Conservation (phyloP, 2,113 vertebrate species). For the Saguinus midas region DNA sequence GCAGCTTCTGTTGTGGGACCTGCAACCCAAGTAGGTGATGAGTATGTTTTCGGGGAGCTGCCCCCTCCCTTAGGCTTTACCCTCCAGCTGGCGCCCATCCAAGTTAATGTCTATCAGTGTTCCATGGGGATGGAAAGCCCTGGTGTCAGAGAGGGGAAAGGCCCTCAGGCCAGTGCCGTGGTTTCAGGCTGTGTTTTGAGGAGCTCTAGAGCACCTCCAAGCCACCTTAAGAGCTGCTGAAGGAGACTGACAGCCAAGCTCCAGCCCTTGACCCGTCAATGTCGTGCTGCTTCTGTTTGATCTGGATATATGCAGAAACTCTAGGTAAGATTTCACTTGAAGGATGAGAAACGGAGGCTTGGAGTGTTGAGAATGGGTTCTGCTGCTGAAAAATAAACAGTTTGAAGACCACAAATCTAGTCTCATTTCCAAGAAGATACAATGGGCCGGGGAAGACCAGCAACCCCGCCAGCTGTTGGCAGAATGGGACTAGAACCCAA, state of each 20-base stretch:
- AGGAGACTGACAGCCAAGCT: neutral
- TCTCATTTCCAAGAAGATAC: conserved; percentile 30
- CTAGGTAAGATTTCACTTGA: neutral
- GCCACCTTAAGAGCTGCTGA: neutral
- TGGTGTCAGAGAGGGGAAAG: neutral
- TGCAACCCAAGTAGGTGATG: neutral
- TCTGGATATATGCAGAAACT: neutral
- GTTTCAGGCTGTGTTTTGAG: neutral
- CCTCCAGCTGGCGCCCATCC: neutral
- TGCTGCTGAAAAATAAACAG: neutral
- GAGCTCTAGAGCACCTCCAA: neutral
- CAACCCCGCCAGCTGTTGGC: neutral
- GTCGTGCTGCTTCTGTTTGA: neutral
- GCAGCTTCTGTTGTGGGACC: neutral
- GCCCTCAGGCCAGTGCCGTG: neutral
- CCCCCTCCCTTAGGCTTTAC: neutral
- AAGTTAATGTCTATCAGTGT: neutral
- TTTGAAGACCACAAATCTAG: neutral
- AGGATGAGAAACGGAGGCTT: neutral
- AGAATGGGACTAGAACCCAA: neutral
- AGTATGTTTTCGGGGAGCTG: neutral
- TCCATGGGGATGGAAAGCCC: neutral
- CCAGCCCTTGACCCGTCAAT: too few species aligned
- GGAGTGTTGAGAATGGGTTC: neutral
- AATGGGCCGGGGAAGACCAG: neutral